Percentiles rank a stretch among this genome's conserved stretches.
These are phyloP conservation scores for Cephus pulcher DNA, from an alignment of 2,888 invertebrate species.

Conservation along the genomic window DNA sequence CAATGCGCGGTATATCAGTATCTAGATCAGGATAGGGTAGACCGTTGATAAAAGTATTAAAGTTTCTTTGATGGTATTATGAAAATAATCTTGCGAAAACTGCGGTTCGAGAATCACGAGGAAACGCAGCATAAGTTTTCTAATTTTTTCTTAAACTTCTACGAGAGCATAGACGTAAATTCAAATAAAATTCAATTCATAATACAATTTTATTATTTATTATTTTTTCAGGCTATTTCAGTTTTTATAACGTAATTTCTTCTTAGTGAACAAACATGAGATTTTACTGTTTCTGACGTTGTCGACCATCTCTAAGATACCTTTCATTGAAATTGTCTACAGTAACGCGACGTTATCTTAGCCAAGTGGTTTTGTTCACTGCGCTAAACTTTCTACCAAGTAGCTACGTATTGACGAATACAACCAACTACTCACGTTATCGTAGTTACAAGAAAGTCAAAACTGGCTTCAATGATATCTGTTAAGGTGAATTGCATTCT, in stretches of 20 bases:
- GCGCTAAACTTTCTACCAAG: not conserved
- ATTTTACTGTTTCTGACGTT: not conserved
- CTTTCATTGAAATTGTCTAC: not conserved
- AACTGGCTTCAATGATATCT: not conserved
- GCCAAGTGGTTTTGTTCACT: not conserved
- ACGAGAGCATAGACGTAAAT: not conserved
- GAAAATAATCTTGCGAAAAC: not conserved
- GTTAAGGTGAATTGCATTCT: not conserved
- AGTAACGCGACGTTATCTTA: not conserved
- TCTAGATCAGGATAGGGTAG: not conserved
- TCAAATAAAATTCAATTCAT: not conserved
- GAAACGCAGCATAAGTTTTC: not conserved
- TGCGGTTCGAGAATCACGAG: not conserved
- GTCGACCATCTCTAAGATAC: not conserved
- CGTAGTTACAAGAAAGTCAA: not conserved
- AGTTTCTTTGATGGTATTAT: not conserved
- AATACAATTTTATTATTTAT: not conserved
- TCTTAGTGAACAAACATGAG: not conserved
- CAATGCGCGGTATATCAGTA: not conserved
- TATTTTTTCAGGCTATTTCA: not conserved
- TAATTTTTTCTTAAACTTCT: not conserved
- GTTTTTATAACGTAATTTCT: not conserved
- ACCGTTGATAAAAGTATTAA: not conserved
- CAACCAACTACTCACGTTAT: not conserved
- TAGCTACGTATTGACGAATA: not conserved